Base-by-base conservation (phyloP, 2,113 vertebrate species). In the Xyliphius kryptos region DNA sequence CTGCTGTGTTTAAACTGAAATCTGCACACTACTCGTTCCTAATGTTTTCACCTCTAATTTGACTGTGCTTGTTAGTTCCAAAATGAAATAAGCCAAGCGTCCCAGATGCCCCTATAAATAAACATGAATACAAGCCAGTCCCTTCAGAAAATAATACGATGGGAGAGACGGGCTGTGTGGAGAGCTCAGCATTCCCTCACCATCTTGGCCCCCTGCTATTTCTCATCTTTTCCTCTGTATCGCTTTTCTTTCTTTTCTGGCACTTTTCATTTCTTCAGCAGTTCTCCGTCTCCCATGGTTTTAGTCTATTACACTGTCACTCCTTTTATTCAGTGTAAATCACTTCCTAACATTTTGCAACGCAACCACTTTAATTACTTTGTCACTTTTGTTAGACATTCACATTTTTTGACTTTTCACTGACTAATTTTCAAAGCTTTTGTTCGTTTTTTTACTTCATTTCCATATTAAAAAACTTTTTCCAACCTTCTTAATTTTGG, bases 21-120 rank as follows among this genome's bases (percentile, higher is more conserved):
- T 79, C 17, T 51, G 69, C 59, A 73, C 70, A 55, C 46, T 63
- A 48, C 68, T 79, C 77, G 75, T 76, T 76, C 59, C 79, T 71
- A 70, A 37, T 68, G 43, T 70, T 56, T 66, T 77, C 81, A 83
- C 78, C 80, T 76, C 76, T 80, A 76, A 74, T 83, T 84, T 82
- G 70, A 73, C 70, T 77, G 68, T 60, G 49, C 71, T 76, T 78
- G 74, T 76, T 79, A 77, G 73, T 64, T 73, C 76, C 70, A 76
- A 80, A 80, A 79, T 76, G 57, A 69, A 64, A 76, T 76, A 75
- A 77, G 71, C 59, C 73, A 76, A 76, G 49, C 69, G 64, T 67
- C 56, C 44, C 52, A 71, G 59, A 62, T 60, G 60, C 59, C 47
- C 56, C 74, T 77, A 87, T 82, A 82, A 85, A 86, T 85, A 85